These are phyloP conservation scores for Drosophila lini DNA, from an alignment of 1,140 invertebrate genomes.

Conservation along the genomic window DNA sequence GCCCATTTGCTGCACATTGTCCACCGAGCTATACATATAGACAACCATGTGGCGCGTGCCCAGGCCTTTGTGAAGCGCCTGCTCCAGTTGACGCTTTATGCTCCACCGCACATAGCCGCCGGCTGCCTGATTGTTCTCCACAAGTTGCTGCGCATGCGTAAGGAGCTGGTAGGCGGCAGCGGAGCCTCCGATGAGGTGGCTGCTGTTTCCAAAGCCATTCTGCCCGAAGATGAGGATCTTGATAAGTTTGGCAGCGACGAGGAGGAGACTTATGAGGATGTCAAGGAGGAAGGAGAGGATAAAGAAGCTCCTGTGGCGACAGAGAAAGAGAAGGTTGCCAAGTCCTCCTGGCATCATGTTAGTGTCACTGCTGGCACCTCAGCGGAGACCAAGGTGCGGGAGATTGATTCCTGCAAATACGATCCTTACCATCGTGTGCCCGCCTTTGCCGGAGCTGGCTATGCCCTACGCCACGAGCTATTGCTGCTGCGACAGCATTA, in stretches of 20 bases:
- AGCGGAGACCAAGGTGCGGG: constrained; percentile 54
- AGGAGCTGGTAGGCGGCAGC: constrained; percentile 57
- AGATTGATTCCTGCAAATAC: constrained; percentile 85
- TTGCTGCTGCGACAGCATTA: constrained; percentile 90
- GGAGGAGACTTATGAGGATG: constrained; percentile 86
- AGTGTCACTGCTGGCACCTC: constrained; percentile 20
- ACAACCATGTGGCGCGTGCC: constrained; percentile 89
- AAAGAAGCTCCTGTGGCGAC: not conserved
- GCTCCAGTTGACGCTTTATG: constrained; percentile 88
- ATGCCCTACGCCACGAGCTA: constrained; percentile 90
- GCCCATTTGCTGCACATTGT: constrained; percentile 95
- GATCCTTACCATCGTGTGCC: constrained; percentile 93
- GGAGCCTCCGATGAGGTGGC: constrained; percentile 28
- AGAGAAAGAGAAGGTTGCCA: constrained; percentile 16
- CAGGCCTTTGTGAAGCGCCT: constrained; percentile 95
- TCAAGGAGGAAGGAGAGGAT: constrained; percentile 68
- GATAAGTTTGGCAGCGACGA: constrained; percentile 85
- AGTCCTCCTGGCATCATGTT: constrained; percentile 75
- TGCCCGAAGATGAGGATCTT: constrained; percentile 49
- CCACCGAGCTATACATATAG: constrained; percentile 93
- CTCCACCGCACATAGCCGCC: constrained; percentile 69
- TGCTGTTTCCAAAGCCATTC: not conserved
- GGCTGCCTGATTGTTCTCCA: constrained; percentile 81
- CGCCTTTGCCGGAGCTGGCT: constrained; percentile 90
- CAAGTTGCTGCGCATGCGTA: constrained; percentile 76